Base-by-base conservation (phyloP, 2,888 invertebrate genomes). In the Philhelius pedissequus region DNA sequence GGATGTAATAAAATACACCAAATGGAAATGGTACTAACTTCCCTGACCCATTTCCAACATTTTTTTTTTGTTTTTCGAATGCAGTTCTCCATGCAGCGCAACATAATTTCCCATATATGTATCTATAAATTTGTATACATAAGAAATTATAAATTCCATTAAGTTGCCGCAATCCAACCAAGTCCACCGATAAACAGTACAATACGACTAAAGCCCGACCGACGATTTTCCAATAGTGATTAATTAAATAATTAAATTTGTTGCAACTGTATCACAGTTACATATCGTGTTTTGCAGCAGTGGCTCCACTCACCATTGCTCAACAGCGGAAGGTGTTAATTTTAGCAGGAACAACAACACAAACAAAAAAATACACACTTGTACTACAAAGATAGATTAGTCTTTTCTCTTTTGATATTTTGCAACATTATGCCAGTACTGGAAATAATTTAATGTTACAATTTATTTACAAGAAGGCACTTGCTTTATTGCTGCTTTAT, bases 311-410 rank as follows among this genome's bases (percentile, higher is more conserved):
- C 18, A 13, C 15, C 15, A 18, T 82, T 77, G 18, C 77, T 45
- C 66, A 82, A 82, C 52, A 82, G 30, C 81, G 81, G 81, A 77
- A 68, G 71, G 71, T 82, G 71, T 60, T 77, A 82, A 82, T 60
- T 78, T 79, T 68, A 52, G 45, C 30, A 22, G 64, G 18, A 13
- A 54, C 9, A 66, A 54, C 1, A 68, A 50, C 20, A 4, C 32
- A 70, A 52, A 20, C 30, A 56, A 69, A 62, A 54, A 43, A 27
- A 30, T n/a, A 32, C 25, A n/a, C 11, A 4, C 20, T 45, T 45
- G 22, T 5, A 13, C 11, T 48, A 20, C 6, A 45, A 38, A 25
- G 60, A 76, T 66, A 52, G 71, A 71, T 77, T 68, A 30, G 71
- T 20, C 38, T 71, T 82, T 81, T 82, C 71, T 66, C 45, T 58